Evolutionary conservation across 2,797 vertebrate genomes (phyloP), one percentile per base, ranked within the genome.

Genomic region (Characodon lateralis): DNA sequence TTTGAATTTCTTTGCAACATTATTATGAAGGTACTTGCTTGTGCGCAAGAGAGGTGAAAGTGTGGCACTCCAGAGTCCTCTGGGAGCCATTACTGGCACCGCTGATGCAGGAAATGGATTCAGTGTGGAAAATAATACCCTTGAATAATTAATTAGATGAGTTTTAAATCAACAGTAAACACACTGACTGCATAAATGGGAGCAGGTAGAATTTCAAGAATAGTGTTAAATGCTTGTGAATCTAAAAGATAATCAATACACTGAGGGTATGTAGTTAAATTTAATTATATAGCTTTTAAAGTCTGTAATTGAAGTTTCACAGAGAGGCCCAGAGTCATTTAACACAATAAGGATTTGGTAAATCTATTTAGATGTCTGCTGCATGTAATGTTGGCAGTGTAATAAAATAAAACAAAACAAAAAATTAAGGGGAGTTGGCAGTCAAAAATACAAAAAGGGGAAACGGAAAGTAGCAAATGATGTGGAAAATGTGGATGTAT

Each of bases 101-200:
- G 90, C 90, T 95, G 94, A 95, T 95, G 94, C 94, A 95, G 93
- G 93, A 95, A 95, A 96, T 95, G 89, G 93, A 95, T 95, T 94
- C 89, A 94, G 88, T 92, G 90, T 93, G 91, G 91, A 95, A 95
- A 94, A 95, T 94, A 95, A 95, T 95, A 92, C 82, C 89, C 84
- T 86, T 94, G 94, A 96, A 96, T 96, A 96, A 95, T 95, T 94
- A 95, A 95, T 95, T 92, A 89, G 89, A 91, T 85, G 71, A 88
- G 89, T 94, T 95, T 95, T 92, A 94, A 95, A 94, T 90, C 93
- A 92, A 94, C 91, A 90, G 85, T 77, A 87, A 94, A 92, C 86
- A 85, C 88, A 71, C 59, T 76, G 83, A 81, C 83, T 85, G 83
- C 84, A 90, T 89, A 85, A 78, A 63, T 81, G 76, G 55, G 73